Evolutionary conservation across 2,797 vertebrate species (phyloP).

Genomic region (Rallus crepitans): DNA sequence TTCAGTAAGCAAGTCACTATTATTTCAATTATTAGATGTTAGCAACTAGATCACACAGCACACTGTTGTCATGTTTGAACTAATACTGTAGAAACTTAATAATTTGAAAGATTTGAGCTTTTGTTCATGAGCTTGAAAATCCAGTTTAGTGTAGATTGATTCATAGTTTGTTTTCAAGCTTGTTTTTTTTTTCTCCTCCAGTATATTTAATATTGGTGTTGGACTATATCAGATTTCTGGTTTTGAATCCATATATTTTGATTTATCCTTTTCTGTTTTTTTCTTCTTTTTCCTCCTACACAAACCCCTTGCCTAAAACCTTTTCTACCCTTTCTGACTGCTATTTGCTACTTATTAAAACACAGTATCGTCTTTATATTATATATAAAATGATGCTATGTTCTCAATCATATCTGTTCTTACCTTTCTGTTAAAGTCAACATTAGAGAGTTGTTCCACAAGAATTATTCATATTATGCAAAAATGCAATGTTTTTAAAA

Average conservation of each 20-base stretch:
- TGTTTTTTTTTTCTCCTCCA: rapidly evolving
- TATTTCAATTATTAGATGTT: neutral
- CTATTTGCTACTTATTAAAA: neutral
- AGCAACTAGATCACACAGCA: neutral
- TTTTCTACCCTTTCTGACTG: neutral
- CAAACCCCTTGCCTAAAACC: neutral
- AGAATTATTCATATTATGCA: neutral
- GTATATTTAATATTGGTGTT: neutral
- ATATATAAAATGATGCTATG: neutral
- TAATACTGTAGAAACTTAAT: neutral
- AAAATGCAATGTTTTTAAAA: neutral
- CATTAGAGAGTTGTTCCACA: neutral
- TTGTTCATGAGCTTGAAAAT: neutral
- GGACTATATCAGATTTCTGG: neutral
- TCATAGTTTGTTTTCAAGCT: neutral
- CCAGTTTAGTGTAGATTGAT: neutral
- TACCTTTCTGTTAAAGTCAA: neutral
- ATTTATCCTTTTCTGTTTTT: too few relatives aligned
- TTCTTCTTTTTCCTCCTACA: neutral
- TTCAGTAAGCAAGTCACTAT: neutral
- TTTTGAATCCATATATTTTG: too few relatives aligned
- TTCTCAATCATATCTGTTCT: neutral
- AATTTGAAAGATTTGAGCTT: neutral
- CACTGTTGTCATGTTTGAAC: neutral
- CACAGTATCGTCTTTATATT: too few relatives aligned